Evolutionary conservation across 2,888 invertebrate species (phyloP).

Genomic region (Dascillus cervinus): DNA sequence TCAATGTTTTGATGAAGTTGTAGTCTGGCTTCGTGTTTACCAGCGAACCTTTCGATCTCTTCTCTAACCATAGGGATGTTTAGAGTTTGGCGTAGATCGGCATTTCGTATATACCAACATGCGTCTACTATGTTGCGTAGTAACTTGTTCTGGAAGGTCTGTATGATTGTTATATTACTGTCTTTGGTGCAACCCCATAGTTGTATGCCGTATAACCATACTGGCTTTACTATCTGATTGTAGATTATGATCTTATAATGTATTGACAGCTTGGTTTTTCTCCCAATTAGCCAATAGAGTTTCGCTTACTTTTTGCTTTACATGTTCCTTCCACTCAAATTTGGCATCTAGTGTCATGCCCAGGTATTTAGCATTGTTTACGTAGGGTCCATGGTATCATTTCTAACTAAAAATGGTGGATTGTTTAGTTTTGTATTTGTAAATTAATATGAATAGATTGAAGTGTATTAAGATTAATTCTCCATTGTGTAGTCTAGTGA

Average conservation of each 20-base stretch:
- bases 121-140: conserved; percentile 2
- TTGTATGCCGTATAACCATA: too few relatives aligned
- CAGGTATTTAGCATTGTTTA: too few relatives aligned
- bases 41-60: conserved; percentile 3
- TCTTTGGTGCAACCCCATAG: conserved; percentile 1
- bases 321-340: too few relatives aligned
- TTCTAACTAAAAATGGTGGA: too few relatives aligned
- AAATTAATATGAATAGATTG: too few relatives aligned
- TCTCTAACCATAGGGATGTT: conserved; percentile 2
- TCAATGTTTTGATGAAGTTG: conserved; percentile 2
- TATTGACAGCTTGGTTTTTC: conserved; percentile 3
- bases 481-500: too few relatives aligned
- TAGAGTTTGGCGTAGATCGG: conserved; percentile 1
- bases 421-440: too few relatives aligned
- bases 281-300: too few relatives aligned
- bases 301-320: too few relatives aligned
- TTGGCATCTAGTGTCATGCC: too few relatives aligned
- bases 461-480: too few relatives aligned
- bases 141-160: conserved; percentile 3
- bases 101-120: conserved; percentile 3
- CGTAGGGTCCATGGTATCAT: too few relatives aligned
- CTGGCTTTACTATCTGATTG: not conserved
- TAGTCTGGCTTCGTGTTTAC: conserved; percentile 3
- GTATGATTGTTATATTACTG: conserved; percentile 4
- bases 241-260: conserved; percentile 2